Conservation (phyloP, 2,888 invertebrate species). For the Colostygia pectinataria region DNA sequence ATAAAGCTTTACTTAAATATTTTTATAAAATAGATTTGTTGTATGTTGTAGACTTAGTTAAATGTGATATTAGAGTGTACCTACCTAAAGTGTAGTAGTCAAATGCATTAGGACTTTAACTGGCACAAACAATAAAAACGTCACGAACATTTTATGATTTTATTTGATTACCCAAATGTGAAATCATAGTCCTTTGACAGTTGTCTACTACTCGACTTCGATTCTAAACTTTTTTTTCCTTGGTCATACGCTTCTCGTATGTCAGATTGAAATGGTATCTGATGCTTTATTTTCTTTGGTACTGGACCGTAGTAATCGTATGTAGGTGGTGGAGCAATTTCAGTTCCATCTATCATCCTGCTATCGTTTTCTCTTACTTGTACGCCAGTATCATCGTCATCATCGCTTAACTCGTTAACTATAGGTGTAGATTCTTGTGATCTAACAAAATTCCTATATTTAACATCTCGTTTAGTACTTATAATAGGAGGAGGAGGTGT, state of each 20-base stretch:
- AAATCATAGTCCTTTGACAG: slow-evolving; percentile 70
- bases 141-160: slow-evolving; percentile 35
- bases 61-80: slow-evolving; percentile 61
- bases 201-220: slow-evolving; percentile 56
- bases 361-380: slow-evolving; percentile 37
- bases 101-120: slow-evolving; percentile 37
- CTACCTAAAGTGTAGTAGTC: slow-evolving; percentile 50
- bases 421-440: slow-evolving; percentile 58
- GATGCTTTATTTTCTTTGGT: slow-evolving; percentile 53
- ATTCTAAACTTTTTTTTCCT: slow-evolving; percentile 69
- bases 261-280: slow-evolving; percentile 69
- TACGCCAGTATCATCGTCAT: slow-evolving; percentile 36
- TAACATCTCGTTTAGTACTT: slow-evolving; percentile 43
- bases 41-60: slow-evolving; percentile 38
- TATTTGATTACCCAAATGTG: slow-evolving; percentile 59
- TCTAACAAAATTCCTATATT: slow-evolving; percentile 69
- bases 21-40: slow-evolving; percentile 39
- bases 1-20: slow-evolving; percentile 40
- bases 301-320: slow-evolving; percentile 85
- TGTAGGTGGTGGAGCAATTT: slow-evolving; percentile 86
- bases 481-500: slow-evolving; percentile 39
- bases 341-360: slow-evolving; percentile 63
- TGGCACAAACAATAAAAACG: slow-evolving; percentile 44
- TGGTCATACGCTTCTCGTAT: slow-evolving; percentile 72
- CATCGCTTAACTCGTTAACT: slow-evolving; percentile 60